These are phyloP conservation scores for Corvus cornix DNA, from an alignment of 2,113 vertebrate genomes.

Conservation along the genomic window DNA sequence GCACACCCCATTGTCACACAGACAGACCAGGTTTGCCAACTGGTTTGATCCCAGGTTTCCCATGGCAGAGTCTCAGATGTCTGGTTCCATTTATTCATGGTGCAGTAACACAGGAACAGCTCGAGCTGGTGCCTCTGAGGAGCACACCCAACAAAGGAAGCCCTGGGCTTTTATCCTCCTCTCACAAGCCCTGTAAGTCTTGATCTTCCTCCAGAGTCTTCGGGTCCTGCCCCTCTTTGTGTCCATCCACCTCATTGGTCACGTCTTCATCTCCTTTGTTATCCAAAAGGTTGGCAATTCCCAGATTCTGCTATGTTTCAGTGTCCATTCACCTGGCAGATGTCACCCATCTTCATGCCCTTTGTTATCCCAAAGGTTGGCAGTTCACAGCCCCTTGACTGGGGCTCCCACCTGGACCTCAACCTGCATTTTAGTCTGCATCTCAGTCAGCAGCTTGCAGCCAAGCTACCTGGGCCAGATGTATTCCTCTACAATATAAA, in stretches of 20 bases:
- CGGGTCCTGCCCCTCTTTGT: background rate
- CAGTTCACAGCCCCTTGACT: background rate
- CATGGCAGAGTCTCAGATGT: background rate
- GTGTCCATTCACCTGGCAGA: background rate
- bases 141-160: background rate
- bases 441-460: background rate
- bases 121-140: background rate
- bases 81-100: background rate
- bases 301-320: background rate
- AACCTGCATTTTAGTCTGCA: background rate
- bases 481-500: background rate
- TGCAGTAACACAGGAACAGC: background rate
- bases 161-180: background rate
- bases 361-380: background rate
- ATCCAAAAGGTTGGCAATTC: background rate
- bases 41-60: rapidly evolving
- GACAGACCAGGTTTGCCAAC: background rate
- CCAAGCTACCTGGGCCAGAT: background rate
- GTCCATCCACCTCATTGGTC: background rate
- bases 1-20: background rate
- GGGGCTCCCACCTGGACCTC: background rate
- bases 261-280: background rate
- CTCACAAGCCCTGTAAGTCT: background rate
- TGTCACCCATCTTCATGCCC: too few species aligned
- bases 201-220: background rate